These are phyloP conservation scores for Silvanus unidentatus DNA, from an alignment of 2,888 invertebrate species.

Conservation along the genomic window DNA sequence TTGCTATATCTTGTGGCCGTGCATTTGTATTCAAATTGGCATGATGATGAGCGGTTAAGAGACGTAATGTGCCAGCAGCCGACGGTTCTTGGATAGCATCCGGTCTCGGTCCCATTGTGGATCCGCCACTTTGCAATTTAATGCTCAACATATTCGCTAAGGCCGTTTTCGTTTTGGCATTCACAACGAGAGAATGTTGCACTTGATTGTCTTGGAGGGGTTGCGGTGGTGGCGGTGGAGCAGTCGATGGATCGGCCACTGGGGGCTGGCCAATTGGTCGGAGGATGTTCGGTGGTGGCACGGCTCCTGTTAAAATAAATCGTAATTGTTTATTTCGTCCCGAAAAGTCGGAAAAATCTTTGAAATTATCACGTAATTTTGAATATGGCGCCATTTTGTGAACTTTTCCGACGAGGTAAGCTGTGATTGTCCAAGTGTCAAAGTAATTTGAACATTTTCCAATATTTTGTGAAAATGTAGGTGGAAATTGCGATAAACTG, in stretches of 20 bases:
- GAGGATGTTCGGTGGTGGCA: slow-evolving; percentile 15
- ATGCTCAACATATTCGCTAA: slow-evolving; percentile 90
- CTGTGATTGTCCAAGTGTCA: too few species aligned
- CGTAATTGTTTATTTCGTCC: background rate
- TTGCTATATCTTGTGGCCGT: slow-evolving; percentile 50
- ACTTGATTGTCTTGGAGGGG: slow-evolving; percentile 13
- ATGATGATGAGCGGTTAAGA: slow-evolving; percentile 81
- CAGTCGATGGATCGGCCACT: slow-evolving; percentile 24
- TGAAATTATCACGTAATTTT: too few species aligned
- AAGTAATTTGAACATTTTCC: too few species aligned
- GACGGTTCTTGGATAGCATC: slow-evolving; percentile 45
- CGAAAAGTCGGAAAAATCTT: too few species aligned
- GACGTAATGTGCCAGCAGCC: slow-evolving; percentile 61
- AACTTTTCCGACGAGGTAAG: too few species aligned
- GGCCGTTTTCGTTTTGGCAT: slow-evolving; percentile 90
- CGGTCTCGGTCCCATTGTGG: slow-evolving; percentile 46
- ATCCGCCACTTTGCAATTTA: slow-evolving; percentile 58
- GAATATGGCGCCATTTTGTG: too few species aligned
- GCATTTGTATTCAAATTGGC: slow-evolving; percentile 51
- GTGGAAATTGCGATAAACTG: too few species aligned
- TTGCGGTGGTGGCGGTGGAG: slow-evolving; percentile 14
- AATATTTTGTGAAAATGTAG: too few species aligned
- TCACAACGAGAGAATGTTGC: slow-evolving; percentile 60
- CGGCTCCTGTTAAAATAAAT: background rate
- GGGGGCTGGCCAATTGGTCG: slow-evolving; percentile 25